A percentile compares a stretch with the other conserved stretches of the same genome.
Conservation (phyloP, 2,113 vertebrate genomes). For the Piaya cayana region DNA sequence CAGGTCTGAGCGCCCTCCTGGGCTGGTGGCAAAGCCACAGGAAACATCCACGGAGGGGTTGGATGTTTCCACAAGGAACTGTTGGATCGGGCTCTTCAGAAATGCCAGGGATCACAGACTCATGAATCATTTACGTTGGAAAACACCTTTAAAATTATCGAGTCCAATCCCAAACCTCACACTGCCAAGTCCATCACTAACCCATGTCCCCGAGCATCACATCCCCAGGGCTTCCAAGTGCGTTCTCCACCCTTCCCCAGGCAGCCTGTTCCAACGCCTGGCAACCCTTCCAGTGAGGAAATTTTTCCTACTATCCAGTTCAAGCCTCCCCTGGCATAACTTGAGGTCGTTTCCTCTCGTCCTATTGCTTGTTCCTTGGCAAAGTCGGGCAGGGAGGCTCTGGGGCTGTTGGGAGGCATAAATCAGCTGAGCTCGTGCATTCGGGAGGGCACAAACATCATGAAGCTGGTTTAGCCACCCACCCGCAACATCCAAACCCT, state of each 20-base stretch:
- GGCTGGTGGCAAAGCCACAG: not conserved
- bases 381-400: not conserved
- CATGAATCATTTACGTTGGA: too few species aligned
- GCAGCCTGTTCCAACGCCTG: too few species aligned
- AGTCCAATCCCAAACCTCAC: too few species aligned
- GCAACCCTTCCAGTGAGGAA: too few species aligned
- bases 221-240: too few species aligned
- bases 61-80: not conserved
- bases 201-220: too few species aligned
- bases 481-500: not conserved
- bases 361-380: too few species aligned
- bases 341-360: not conserved
- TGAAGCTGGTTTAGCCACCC: not conserved
- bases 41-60: not conserved
- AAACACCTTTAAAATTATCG: too few species aligned
- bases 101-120: not conserved
- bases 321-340: too few species aligned
- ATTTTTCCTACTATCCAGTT: too few species aligned
- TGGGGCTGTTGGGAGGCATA: not conserved
- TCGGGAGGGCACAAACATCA: accelerated
- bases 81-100: not conserved
- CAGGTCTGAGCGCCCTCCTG: not conserved
- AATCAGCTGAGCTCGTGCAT: not conserved
- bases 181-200: too few species aligned
- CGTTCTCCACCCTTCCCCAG: too few species aligned